A percentile compares a stretch with the other conserved stretches of the same genome.
Conservation (phyloP, 2,113 vertebrate genomes). For the Salvelinus fontinalis region DNA sequence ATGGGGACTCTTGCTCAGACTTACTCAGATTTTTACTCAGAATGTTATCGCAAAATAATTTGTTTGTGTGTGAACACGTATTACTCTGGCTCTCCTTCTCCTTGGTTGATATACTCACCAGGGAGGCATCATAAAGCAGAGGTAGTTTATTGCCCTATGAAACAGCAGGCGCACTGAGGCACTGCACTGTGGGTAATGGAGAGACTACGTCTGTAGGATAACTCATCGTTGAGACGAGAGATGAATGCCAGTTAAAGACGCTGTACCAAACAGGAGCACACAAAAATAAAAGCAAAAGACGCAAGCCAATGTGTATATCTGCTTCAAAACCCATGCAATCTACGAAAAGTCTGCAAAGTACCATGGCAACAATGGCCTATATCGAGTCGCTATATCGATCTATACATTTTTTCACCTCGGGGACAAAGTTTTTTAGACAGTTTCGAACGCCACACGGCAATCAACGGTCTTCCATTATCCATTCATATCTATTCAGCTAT, state of each 20-base stretch:
- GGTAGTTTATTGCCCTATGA: constrained; percentile 29
- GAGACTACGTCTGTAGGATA: background rate
- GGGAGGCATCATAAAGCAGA: constrained; percentile 12
- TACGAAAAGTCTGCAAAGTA: background rate
- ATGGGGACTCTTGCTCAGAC: constrained; percentile 55
- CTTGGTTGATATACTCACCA: constrained; percentile 39
- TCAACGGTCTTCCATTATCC: background rate
- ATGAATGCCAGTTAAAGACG: background rate
- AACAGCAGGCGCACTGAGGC: constrained; percentile 1
- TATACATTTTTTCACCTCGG: background rate
- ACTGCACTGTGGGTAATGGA: constrained; percentile 5
- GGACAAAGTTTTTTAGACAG: background rate
- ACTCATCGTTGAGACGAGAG: background rate
- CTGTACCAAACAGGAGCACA: background rate
- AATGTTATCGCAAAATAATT: constrained; percentile 10
- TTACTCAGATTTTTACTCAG: constrained; percentile 69
- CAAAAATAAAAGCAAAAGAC: background rate
- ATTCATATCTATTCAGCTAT: background rate
- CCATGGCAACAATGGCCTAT: background rate
- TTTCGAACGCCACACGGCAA: background rate
- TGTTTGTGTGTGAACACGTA: background rate
- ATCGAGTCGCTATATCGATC: background rate
- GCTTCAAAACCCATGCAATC: background rate
- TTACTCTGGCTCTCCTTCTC: background rate
- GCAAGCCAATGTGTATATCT: background rate